Percentiles rank a stretch among this genome's conserved stretches.
These are phyloP conservation scores for Dinocampus coccinellae DNA, from an alignment of 2,888 invertebrate genomes.

Conservation along the genomic window DNA sequence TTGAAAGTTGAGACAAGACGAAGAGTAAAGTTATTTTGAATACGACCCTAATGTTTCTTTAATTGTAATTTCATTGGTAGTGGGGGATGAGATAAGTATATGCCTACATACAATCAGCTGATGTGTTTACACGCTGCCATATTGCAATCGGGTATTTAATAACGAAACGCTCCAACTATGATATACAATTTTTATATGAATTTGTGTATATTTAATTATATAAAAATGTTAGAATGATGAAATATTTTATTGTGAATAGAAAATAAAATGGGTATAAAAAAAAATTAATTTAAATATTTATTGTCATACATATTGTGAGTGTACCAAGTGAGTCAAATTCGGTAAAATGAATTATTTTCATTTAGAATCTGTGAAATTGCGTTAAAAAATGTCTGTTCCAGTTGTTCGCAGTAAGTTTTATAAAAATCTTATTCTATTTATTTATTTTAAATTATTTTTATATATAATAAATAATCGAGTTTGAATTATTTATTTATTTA, in stretches of 20 bases:
- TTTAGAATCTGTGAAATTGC: too few species aligned
- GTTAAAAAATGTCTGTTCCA: too few species aligned
- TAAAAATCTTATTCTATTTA: too few species aligned
- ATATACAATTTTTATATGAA: not conserved
- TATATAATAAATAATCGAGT: too few species aligned
- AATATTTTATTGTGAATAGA: too few species aligned
- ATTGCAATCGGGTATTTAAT: not conserved
- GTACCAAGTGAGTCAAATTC: not conserved
- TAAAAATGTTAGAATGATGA: too few species aligned
- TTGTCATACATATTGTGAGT: not conserved
- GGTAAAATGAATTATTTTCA: not conserved
- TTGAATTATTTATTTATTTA: not conserved
- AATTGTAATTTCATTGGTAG: not conserved
- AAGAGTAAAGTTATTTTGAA: conserved; percentile 4
- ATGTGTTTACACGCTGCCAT: conserved; percentile 4
- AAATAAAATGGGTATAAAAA: too few species aligned
- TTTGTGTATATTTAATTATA: too few species aligned
- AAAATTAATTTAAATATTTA: too few species aligned
- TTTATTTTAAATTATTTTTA: too few species aligned
- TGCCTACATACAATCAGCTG: conserved; percentile 9
- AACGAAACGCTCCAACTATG: not conserved
- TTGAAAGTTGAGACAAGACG: not conserved
- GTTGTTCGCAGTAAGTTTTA: too few species aligned
- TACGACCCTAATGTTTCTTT: conserved; percentile 8
- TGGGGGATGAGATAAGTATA: not conserved